Conservation (phyloP, 2,888 invertebrate species). For the Diplazon laetatorius region DNA sequence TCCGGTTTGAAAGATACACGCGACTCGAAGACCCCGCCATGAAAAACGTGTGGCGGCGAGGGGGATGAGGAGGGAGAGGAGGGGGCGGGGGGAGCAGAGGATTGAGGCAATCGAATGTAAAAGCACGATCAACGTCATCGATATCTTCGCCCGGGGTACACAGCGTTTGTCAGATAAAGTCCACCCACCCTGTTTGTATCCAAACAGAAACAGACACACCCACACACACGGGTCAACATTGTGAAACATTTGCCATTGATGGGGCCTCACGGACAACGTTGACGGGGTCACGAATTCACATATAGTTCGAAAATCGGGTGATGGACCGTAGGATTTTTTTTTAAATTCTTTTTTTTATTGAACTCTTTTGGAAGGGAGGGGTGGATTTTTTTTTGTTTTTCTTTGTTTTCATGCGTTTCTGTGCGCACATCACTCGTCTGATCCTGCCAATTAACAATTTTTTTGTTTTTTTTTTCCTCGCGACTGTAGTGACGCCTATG, state of each 20-base stretch:
- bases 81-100: conserved; percentile 6
- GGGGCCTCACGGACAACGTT: neutral
- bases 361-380: too few relatives aligned
- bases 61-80: too few relatives aligned
- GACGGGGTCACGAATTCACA: conserved; percentile 21
- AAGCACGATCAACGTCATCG: conserved; percentile 39
- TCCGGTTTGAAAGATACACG: conserved; percentile 21
- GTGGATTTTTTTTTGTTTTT: neutral
- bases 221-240: neutral
- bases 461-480: conserved; percentile 15
- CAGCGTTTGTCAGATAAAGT: neutral
- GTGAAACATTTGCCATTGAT: conserved; percentile 17
- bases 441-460: conserved; percentile 56
- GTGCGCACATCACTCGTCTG: conserved; percentile 13
- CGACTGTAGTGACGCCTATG: neutral
- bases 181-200: neutral
- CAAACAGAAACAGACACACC: neutral
- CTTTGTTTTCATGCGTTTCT: neutral
- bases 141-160: conserved; percentile 18
- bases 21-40: neutral
- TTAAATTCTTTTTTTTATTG: conserved; percentile 11
- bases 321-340: conserved; percentile 27
- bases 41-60: too few relatives aligned
- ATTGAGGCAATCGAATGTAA: conserved; percentile 45
- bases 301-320: conserved; percentile 29